Percentiles rank a stretch among this genome's conserved stretches.
Evolutionary conservation across 2,888 invertebrate genomes (phyloP).

Genomic region (Drosophila trichaetosa): DNA sequence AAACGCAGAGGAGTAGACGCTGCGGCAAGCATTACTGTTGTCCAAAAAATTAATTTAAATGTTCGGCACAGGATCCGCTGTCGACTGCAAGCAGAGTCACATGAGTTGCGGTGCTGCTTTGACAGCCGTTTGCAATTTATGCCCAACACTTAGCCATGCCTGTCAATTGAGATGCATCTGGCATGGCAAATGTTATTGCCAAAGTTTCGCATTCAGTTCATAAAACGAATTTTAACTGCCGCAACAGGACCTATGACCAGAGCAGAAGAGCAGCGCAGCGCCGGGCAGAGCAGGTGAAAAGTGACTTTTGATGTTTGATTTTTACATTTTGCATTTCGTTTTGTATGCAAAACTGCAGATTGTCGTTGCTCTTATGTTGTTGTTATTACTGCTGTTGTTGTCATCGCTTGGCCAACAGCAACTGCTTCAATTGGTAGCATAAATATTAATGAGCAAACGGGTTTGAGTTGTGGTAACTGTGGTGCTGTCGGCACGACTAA

Average conservation of each 20-base stretch:
- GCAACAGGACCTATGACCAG: constrained; percentile 37
- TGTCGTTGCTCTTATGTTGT: constrained; percentile 13
- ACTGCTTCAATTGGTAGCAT: constrained; percentile 69
- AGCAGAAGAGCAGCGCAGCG: background rate
- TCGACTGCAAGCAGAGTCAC: constrained; percentile 30
- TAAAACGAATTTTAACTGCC: constrained; percentile 28
- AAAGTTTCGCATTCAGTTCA: constrained; percentile 8
- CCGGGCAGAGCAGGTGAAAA: constrained; percentile 29
- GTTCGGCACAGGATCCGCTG: constrained; percentile 51
- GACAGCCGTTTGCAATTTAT: constrained; percentile 48
- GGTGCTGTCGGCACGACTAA: constrained; percentile 43
- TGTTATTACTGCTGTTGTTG: constrained; percentile 36
- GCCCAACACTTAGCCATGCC: constrained; percentile 31
- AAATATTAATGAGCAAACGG: constrained; percentile 76
- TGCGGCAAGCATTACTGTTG: constrained; percentile 21
- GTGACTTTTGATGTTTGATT: constrained; percentile 1
- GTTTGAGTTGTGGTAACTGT: constrained; percentile 56
- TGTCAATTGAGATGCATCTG: constrained; percentile 26
- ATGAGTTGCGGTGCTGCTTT: constrained; percentile 30
- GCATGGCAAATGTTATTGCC: constrained; percentile 7
- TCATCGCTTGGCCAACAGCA: constrained; percentile 46
- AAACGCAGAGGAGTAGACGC: constrained; percentile 33
- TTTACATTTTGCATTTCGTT: constrained; percentile 29
- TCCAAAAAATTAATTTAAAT: constrained; percentile 59
- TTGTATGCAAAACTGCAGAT: constrained; percentile 58